phyloP scores from a whole-genome alignment of 2,888 invertebrate genomes.

The Antheraea assamensis region DNA sequence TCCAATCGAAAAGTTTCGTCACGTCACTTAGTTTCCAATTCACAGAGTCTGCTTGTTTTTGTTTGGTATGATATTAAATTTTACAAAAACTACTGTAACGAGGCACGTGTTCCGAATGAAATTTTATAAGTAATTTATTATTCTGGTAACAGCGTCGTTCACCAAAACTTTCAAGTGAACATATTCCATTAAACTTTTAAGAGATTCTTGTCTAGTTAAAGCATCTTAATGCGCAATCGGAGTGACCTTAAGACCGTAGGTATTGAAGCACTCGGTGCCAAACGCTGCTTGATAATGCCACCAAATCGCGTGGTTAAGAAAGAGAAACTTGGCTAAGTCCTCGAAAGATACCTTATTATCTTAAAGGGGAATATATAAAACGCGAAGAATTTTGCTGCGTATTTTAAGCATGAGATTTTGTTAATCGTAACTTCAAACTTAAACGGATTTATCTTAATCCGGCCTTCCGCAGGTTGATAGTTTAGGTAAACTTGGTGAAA shows the following conservation, averaged over 20 bases:
- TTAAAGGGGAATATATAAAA: constrained; percentile 42
- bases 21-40: no score
- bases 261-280: constrained; percentile 36
- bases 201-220: constrained; percentile 38
- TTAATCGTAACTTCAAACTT: constrained; percentile 34
- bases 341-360: constrained; percentile 44
- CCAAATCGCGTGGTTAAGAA: constrained; percentile 40
- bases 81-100: constrained; percentile 6
- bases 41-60: neutral
- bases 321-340: constrained; percentile 45
- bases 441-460: constrained; percentile 26
- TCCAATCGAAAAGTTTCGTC: no score
- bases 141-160: constrained; percentile 28
- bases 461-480: constrained; percentile 31
- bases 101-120: constrained; percentile 3
- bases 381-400: constrained; percentile 32
- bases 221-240: constrained; percentile 49
- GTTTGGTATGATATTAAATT: neutral
- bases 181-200: constrained; percentile 57
- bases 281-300: constrained; percentile 42
- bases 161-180: constrained; percentile 46
- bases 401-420: constrained; percentile 34
- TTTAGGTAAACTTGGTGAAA: constrained; percentile 23
- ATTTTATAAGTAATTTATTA: constrained; percentile 8
- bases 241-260: constrained; percentile 45